These are phyloP conservation scores for Drosophila paramelanica DNA, from an alignment of 2,888 invertebrate genomes.

Conservation along the genomic window DNA sequence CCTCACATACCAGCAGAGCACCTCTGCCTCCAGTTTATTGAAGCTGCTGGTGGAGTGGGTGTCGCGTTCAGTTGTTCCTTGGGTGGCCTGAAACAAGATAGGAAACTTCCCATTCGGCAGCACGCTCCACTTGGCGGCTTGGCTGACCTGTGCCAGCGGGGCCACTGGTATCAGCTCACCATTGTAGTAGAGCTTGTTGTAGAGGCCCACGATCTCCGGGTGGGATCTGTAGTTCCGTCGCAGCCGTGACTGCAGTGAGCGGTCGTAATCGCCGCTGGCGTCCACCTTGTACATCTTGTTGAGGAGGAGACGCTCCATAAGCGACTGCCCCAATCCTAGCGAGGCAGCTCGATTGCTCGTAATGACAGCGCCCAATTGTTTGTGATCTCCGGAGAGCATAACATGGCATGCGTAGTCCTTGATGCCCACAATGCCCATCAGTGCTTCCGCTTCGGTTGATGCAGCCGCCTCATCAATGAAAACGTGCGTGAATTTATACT, in stretches of 20 bases:
- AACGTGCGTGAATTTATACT: constrained; percentile 85
- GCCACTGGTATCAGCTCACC: constrained; percentile 86
- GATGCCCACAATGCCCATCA: constrained; percentile 86
- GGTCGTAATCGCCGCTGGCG: constrained; percentile 84
- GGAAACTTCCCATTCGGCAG: constrained; percentile 4
- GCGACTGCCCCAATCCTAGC: constrained; percentile 85
- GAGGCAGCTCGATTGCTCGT: constrained; percentile 78
- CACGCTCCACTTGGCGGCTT: background rate
- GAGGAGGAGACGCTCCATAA: constrained; percentile 89
- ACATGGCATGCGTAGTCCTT: constrained; percentile 85
- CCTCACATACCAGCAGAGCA: constrained; percentile 87
- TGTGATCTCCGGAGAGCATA: constrained; percentile 90
- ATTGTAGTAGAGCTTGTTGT: constrained; percentile 90
- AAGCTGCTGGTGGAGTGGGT: constrained; percentile 85
- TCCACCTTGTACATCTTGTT: constrained; percentile 83
- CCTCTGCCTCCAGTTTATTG: constrained; percentile 87
- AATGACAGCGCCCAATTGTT: constrained; percentile 88
- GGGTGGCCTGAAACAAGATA: constrained; percentile 1
- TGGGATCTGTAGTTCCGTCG: constrained; percentile 91
- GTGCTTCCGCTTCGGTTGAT: constrained; percentile 88
- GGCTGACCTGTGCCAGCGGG: constrained; percentile 10
- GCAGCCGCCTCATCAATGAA: constrained; percentile 92
- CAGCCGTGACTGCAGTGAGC: constrained; percentile 89
- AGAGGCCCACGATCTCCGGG: constrained; percentile 87
- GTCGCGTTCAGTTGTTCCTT: constrained; percentile 23